Evolutionary conservation across 2,797 vertebrate species (phyloP).

Genomic region (Novumbra hubbsi): DNA sequence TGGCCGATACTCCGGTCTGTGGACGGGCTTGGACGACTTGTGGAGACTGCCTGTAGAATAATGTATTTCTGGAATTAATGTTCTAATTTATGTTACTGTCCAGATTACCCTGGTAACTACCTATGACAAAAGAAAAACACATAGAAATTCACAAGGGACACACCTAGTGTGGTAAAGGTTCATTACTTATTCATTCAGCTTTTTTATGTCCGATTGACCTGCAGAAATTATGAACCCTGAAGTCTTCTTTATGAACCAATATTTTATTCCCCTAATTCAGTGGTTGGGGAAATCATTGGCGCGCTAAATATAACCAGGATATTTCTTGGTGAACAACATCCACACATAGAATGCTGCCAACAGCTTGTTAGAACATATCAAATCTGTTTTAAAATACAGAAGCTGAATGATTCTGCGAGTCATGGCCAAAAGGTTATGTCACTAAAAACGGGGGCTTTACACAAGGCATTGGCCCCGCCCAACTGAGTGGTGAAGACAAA

Average conservation of each 20-base stretch:
- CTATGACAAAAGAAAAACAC: neutral
- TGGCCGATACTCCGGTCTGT: neutral
- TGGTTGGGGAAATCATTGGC: conserved; percentile 84
- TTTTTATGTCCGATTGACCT: neutral
- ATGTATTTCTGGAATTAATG: conserved; percentile 13
- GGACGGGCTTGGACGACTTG: neutral
- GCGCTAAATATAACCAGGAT: conserved; percentile 86
- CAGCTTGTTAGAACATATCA: conserved; percentile 86
- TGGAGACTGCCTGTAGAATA: neutral
- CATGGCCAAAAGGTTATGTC: conserved; percentile 82
- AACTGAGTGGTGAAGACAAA: conserved; percentile 17
- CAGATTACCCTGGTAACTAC: neutral
- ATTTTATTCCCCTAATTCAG: conserved; percentile 79
- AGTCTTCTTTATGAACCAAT: neutral
- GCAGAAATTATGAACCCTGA: neutral
- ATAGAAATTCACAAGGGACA: neutral
- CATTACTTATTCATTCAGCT: neutral
- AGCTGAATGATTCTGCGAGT: conserved; percentile 78
- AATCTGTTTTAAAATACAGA: conserved; percentile 79
- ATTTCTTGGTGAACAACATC: conserved; percentile 80
- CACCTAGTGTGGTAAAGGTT: neutral
- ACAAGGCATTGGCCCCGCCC: neutral
- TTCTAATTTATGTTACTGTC: conserved; percentile 6
- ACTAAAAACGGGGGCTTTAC: conserved; percentile 38
- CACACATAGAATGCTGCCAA: conserved; percentile 87